phyloP scores from a whole-genome alignment of 2,888 invertebrate genomes.

The Drosophila rellima region DNA sequence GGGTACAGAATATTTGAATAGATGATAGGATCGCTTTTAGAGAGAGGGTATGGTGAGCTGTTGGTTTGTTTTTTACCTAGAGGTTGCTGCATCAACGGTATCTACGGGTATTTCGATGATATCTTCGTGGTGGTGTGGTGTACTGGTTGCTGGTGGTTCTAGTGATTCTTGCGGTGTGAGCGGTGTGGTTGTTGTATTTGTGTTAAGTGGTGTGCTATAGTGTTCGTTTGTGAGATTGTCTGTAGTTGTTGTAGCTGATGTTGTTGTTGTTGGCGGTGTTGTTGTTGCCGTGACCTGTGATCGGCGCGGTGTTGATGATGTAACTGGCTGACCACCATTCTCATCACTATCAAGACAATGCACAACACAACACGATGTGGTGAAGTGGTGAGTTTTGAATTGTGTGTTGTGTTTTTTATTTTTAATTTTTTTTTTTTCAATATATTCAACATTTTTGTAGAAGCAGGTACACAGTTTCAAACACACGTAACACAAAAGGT shows the following conservation, averaged over 20 bases:
- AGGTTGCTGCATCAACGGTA: slow-evolving; percentile 78
- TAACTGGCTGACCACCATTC: slow-evolving; percentile 65
- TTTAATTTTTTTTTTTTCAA: slow-evolving; percentile 29
- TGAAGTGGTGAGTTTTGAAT: slow-evolving; percentile 37
- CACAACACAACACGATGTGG: slow-evolving; percentile 50
- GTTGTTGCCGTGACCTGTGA: slow-evolving; percentile 60
- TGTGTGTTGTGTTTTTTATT: slow-evolving; percentile 9
- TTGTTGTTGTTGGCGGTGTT: slow-evolving; percentile 31
- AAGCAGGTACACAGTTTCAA: slow-evolving; percentile 77
- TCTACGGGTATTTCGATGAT: slow-evolving; percentile 83
- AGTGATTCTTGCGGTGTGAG: slow-evolving; percentile 73
- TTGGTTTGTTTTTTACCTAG: slow-evolving; percentile 77
- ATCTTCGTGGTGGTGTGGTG: slow-evolving; percentile 68
- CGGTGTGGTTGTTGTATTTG: slow-evolving; percentile 77
- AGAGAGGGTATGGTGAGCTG: background rate
- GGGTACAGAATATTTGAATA: slow-evolving; percentile 16
- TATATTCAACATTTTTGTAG: slow-evolving; percentile 44
- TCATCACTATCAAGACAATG: slow-evolving; percentile 73
- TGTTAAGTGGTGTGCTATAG: slow-evolving; percentile 72
- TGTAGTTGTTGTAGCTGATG: slow-evolving; percentile 54
- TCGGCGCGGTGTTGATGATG: slow-evolving; percentile 79
- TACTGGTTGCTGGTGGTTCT: slow-evolving; percentile 73
- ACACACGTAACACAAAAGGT: slow-evolving; percentile 75
- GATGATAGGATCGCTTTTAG: background rate
- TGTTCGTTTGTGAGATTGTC: slow-evolving; percentile 62